Conservation (phyloP, 2,797 vertebrate genomes). For the Danio aesculapii region DNA sequence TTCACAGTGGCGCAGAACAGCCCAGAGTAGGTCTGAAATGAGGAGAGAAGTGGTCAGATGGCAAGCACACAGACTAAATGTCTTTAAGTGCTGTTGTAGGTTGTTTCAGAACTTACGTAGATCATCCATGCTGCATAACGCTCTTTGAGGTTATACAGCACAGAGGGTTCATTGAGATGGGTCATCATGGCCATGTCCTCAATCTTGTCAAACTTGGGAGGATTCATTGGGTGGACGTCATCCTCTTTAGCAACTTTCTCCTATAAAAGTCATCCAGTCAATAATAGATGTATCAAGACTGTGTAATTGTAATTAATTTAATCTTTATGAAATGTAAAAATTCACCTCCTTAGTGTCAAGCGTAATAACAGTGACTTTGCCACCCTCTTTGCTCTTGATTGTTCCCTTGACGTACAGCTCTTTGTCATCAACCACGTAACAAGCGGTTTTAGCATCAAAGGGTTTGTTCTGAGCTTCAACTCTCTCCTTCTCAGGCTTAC, state of each 20-base stretch:
- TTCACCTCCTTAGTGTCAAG: slow-evolving; percentile 44
- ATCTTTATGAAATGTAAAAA: not conserved
- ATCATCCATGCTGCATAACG: slow-evolving; percentile 90
- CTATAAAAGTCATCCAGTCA: slow-evolving; percentile 11
- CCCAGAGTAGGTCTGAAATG: slow-evolving; percentile 76
- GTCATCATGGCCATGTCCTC: slow-evolving; percentile 93
- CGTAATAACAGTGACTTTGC: slow-evolving; percentile 73
- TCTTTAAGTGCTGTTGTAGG: too few relatives aligned
- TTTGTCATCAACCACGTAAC: slow-evolving; percentile 77
- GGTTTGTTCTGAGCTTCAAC: slow-evolving; percentile 81
- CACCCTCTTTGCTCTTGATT: slow-evolving; percentile 78
- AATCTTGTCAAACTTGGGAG: slow-evolving; percentile 88
- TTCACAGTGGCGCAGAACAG: slow-evolving; percentile 71
- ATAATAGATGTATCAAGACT: not conserved
- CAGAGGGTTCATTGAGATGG: slow-evolving; percentile 84
- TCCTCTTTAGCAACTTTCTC: slow-evolving; percentile 49
- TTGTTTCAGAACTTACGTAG: slow-evolving; percentile 83
- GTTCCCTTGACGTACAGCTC: slow-evolving; percentile 77
- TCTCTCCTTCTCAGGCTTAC: slow-evolving; percentile 80
- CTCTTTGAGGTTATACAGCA: slow-evolving; percentile 91
- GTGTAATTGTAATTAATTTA: too few relatives aligned
- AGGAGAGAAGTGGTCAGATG: not conserved
- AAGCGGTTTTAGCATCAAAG: slow-evolving; percentile 81
- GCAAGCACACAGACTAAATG: too few relatives aligned
- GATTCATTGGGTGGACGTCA: slow-evolving; percentile 78